A percentile compares a stretch with the other conserved stretches of the same genome.
phyloP scores from a whole-genome alignment of 2,797 vertebrate species.

The Gambelia wislizenii region DNA sequence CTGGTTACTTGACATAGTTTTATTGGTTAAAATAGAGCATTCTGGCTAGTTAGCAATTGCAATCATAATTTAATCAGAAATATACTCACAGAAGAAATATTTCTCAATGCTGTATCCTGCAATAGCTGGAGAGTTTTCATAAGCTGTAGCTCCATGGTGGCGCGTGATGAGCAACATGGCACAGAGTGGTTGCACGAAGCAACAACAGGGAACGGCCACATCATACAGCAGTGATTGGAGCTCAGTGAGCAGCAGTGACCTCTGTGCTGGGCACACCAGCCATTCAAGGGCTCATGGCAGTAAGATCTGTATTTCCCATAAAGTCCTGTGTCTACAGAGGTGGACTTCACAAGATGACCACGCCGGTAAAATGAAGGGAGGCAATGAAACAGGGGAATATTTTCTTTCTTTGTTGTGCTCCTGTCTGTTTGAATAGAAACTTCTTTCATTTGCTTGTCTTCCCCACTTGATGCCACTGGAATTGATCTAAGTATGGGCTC shows the following conservation, averaged over 20 bases:
- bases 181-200: not conserved
- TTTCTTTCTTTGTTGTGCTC: not conserved
- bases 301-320: not conserved
- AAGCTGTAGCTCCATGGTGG: constrained; percentile 45
- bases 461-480: not conserved
- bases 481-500: not conserved
- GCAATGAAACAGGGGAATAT: not conserved
- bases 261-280: not conserved
- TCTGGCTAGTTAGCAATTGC: not conserved
- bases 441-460: constrained; percentile 48
- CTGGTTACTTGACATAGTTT: not conserved
- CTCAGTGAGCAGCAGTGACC: constrained; percentile 40
- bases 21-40: not conserved
- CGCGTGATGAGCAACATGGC: constrained; percentile 18
- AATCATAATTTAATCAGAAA: not conserved
- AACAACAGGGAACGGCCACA: accelerated
- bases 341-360: constrained; percentile 59
- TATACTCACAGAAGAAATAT: constrained; percentile 70
- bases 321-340: constrained; percentile 70
- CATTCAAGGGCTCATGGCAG: not conserved
- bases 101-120: constrained; percentile 45
- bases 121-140: constrained; percentile 52
- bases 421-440: constrained; percentile 64
- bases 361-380: not conserved
- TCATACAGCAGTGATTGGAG: constrained; percentile 31